phyloP scores from a whole-genome alignment of 1,140 invertebrate species.

The Drosophila hydei region DNA sequence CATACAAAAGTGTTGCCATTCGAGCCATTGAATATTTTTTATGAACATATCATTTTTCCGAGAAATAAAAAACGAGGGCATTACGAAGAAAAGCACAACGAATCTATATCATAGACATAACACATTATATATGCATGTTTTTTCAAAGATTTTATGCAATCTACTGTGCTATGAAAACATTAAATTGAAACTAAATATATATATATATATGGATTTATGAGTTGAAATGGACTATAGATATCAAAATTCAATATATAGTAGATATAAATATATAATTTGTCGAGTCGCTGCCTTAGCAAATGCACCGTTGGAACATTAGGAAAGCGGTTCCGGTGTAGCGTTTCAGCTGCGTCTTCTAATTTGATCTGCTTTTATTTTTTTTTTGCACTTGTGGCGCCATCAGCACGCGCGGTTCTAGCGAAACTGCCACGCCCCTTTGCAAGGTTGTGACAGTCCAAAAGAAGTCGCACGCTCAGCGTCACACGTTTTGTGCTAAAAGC shows the following conservation, averaged over 20 bases:
- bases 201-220: no score
- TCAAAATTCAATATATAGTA: no score
- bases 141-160: no score
- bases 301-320: slow-evolving; percentile 86
- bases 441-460: slow-evolving; percentile 11
- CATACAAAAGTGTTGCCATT: neutral
- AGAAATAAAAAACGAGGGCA: neutral
- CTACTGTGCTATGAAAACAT: no score
- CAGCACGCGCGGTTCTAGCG: slow-evolving; percentile 57
- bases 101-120: no score
- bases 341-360: slow-evolving; percentile 72
- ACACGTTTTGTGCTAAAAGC: slow-evolving; percentile 84
- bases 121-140: no score
- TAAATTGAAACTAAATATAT: no score
- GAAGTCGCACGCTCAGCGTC: slow-evolving; percentile 67
- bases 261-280: slow-evolving; percentile 28
- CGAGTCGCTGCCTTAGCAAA: slow-evolving; percentile 76
- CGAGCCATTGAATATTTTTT: neutral
- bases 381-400: slow-evolving; percentile 77
- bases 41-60: slow-evolving; percentile 1
- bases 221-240: no score
- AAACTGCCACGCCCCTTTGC: slow-evolving; percentile 13
- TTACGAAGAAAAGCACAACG: no score
- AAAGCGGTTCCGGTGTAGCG: slow-evolving; percentile 87
- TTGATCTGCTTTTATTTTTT: slow-evolving; percentile 82